phyloP scores from a whole-genome alignment of 2,888 invertebrate genomes.

The Phaedon cochleariae region DNA sequence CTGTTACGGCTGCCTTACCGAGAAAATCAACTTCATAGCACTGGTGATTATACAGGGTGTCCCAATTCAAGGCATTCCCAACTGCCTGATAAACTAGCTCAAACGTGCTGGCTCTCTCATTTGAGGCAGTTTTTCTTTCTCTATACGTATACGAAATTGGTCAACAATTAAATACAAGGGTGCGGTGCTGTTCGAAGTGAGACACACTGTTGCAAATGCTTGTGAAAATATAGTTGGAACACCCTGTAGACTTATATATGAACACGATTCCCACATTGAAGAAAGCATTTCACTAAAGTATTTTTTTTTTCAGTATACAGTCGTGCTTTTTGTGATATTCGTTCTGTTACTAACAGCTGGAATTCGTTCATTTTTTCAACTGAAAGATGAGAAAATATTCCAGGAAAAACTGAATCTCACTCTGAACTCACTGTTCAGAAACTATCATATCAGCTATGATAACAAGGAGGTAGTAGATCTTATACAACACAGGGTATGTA shows the following conservation, averaged over 20 bases:
- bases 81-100: too few relatives aligned
- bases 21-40: constrained; percentile 28
- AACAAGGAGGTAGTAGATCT: constrained; percentile 29
- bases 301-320: constrained; percentile 31
- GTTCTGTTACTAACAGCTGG: constrained; percentile 26
- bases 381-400: constrained; percentile 23
- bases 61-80: too few relatives aligned
- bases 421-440: constrained; percentile 24
- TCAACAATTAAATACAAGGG: too few relatives aligned
- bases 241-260: too few relatives aligned
- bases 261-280: too few relatives aligned
- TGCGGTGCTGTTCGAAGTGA: too few relatives aligned
- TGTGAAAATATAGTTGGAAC: too few relatives aligned
- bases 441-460: constrained; percentile 15
- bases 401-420: constrained; percentile 23
- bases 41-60: constrained; percentile 22
- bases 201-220: too few relatives aligned
- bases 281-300: too few relatives aligned
- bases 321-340: constrained; percentile 25
- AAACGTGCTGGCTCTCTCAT: too few relatives aligned
- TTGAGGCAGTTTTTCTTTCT: too few relatives aligned
- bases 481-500: constrained; percentile 37
- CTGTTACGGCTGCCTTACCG: constrained; percentile 37
- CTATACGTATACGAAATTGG: too few relatives aligned
- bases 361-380: constrained; percentile 26